Evolutionary conservation across 2,113 vertebrate species (phyloP).

Genomic region (Dromaius novaehollandiae): DNA sequence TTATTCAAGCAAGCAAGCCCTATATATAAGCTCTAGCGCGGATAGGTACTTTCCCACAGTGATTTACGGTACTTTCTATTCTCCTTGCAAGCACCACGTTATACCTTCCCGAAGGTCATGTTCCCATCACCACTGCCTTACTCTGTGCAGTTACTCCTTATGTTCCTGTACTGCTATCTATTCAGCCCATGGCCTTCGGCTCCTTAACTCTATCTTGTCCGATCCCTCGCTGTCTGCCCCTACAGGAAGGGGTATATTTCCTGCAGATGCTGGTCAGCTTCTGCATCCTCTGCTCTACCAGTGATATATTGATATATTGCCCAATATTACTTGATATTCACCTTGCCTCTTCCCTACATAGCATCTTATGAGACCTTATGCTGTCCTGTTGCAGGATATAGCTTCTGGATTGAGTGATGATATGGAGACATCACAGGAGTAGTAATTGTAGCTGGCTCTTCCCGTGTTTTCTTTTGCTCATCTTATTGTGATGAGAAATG

Average conservation of each 20-base stretch:
- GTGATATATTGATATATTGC: not conserved
- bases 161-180: too few relatives aligned
- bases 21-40: too few relatives aligned
- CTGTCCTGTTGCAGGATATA: not conserved
- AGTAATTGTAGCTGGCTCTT: not conserved
- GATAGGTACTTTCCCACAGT: too few relatives aligned
- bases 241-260: not conserved
- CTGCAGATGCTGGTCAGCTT: not conserved
- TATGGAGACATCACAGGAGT: not conserved
- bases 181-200: too few relatives aligned
- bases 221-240: too few relatives aligned
- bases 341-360: not conserved
- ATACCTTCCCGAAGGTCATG: too few relatives aligned
- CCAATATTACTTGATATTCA: not conserved
- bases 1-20: too few relatives aligned
- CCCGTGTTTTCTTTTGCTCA: not conserved
- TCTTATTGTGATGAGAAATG: not conserved
- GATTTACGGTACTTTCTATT: too few relatives aligned
- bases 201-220: too few relatives aligned
- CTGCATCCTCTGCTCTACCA: not conserved
- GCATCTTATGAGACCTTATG: accelerated
- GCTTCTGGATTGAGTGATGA: not conserved
- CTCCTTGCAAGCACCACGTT: too few relatives aligned
- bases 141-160: too few relatives aligned
- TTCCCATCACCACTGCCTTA: too few relatives aligned